A percentile compares a stretch with the other conserved stretches of the same genome.
Conservation (phyloP, 2,888 invertebrate species). For the Hylaea fasciaria region DNA sequence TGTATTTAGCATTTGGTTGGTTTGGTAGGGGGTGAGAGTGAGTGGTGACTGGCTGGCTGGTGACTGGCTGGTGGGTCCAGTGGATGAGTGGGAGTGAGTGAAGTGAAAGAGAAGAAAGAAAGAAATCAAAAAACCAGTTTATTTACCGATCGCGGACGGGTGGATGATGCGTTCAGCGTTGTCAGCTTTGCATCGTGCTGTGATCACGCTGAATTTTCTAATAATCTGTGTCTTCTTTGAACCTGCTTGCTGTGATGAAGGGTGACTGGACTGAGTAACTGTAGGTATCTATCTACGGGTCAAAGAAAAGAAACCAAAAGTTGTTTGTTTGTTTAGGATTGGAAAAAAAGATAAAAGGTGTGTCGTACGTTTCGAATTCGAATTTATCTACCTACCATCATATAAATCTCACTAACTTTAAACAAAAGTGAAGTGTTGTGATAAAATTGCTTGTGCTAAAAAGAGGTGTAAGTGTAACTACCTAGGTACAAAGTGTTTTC, state of each 20-base stretch:
- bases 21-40: no score
- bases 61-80: no score
- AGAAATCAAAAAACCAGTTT: slow-evolving; percentile 79
- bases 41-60: no score
- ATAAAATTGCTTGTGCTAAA: no score
- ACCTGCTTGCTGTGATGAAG: neutral
- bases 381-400: slow-evolving; percentile 52
- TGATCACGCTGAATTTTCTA: slow-evolving; percentile 4
- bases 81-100: no score
- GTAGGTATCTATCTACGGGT: no score
- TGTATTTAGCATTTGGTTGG: no score
- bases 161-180: slow-evolving; percentile 23
- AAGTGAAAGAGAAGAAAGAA: no score
- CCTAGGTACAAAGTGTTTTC: no score
- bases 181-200: slow-evolving; percentile 26
- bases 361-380: slow-evolving; percentile 72
- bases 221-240: neutral
- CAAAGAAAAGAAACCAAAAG: slow-evolving; percentile 5
- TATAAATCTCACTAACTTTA: neutral
- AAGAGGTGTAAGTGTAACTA: no score
- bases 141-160: slow-evolving; percentile 68
- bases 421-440: no score
- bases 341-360: slow-evolving; percentile 51
- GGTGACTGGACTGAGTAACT: no score
- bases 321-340: slow-evolving; percentile 1